A percentile compares a stretch with the other conserved stretches of the same genome.
Evolutionary conservation across 2,797 vertebrate genomes (phyloP).

Genomic region (Garrulus glandarius): DNA sequence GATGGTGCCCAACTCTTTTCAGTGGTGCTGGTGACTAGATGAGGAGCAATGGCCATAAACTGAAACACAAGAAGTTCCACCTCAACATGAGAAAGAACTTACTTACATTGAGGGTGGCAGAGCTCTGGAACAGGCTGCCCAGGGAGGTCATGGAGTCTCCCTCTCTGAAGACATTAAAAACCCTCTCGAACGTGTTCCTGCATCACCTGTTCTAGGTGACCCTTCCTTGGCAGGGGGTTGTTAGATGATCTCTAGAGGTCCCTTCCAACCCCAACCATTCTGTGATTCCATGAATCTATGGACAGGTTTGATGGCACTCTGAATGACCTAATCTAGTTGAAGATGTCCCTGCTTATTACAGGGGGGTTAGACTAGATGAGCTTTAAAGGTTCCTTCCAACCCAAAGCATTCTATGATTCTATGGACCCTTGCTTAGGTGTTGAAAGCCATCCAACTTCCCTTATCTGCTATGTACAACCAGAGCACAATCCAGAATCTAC

Average conservation of each 20-base stretch:
- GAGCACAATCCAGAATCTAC: not conserved
- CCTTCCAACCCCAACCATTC: not conserved
- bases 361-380: not conserved
- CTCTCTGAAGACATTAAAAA: not conserved
- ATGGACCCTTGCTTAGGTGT: not conserved
- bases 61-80: not conserved
- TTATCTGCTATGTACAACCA: not conserved
- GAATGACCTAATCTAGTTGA: not conserved
- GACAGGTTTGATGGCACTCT: not conserved
- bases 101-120: not conserved
- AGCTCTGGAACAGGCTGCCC: not conserved
- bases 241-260: not conserved
- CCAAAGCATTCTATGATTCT: not conserved
- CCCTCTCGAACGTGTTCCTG: not conserved
- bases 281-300: not conserved
- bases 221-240: not conserved
- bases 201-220: not conserved
- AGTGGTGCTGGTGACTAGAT: accelerated
- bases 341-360: not conserved
- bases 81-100: not conserved
- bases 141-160: no score
- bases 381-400: not conserved
- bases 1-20: not conserved
- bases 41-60: not conserved
- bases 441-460: not conserved